Evolutionary conservation across 1,140 invertebrate species (phyloP), one percentile per base, ranked within the genome.

Genomic region (Anagrus nilaparvatae): DNA sequence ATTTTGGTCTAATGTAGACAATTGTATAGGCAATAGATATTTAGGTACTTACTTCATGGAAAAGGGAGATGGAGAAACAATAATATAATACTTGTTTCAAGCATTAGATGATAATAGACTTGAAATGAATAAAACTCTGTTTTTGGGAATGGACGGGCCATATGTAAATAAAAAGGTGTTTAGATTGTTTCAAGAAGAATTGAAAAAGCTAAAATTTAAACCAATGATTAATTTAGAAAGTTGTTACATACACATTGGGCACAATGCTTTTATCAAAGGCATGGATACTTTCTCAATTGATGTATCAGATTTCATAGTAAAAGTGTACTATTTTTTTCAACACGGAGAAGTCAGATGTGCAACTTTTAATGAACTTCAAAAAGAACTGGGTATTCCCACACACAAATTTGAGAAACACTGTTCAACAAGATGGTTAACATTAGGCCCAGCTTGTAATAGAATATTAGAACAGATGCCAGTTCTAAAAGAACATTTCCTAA

Each of bases 311-410:
- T 17, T 19, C n/a, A 19, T 33, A 7, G 31, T 33, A 19, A 19
- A 33, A 33, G 5, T 33, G 9, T 33, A 33, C n/a, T 17, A 33
- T 18, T 19, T 19, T 33, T 33, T 33, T 33, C 31, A 33, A 7
- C 17, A 33, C 17, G 20, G 6, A 33, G 31, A 18, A 3, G 17
- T 33, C 9, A 16, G 31, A 6, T 33, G 31, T 33, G 31, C 17
- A 17, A 19, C 17, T 6, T 33, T 5, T 19, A 9, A 19, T 13
- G 16, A n/a, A 5, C 17, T 33, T 17, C 16, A 33, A 18, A 12
- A 33, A 33, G 9, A 33, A 7, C 20, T 33, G 20, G 20, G 20
- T 18, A 9, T 18, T 19, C 31, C 31, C 12, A 9, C 6, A 17
- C 31, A 33, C 16, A 19, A 19, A 19, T 33, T 33, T 19, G 5